phyloP scores from a whole-genome alignment of 2,797 vertebrate genomes.

The Malacoraja senta region DNA sequence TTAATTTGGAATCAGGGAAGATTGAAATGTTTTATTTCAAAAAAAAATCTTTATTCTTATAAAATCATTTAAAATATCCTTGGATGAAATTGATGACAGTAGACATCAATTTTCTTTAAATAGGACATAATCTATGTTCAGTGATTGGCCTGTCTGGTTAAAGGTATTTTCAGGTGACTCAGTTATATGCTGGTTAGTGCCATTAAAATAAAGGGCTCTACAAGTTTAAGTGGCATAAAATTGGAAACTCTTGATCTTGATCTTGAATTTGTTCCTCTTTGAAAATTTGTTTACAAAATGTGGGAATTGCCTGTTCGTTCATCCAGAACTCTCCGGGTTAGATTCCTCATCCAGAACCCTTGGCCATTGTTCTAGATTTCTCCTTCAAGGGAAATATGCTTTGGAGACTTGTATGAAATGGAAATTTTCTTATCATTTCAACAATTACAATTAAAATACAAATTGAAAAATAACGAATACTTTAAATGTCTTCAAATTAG shows the following conservation, averaged over 20 bases:
- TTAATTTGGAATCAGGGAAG: not conserved
- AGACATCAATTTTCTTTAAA: not conserved
- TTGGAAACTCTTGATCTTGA: not conserved
- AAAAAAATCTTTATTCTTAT: not conserved
- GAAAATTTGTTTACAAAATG: not conserved
- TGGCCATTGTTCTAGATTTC: too few species aligned
- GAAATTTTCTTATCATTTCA: too few species aligned
- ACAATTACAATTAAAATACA: too few species aligned
- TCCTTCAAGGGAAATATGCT: too few species aligned
- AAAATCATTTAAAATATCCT: not conserved
- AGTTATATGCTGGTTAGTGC: not conserved
- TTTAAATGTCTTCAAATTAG: too few species aligned
- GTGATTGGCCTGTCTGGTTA: not conserved
- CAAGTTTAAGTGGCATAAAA: not conserved
- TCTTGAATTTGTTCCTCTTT: not conserved
- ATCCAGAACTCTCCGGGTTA: not conserved
- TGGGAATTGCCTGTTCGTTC: not conserved
- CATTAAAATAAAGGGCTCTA: not conserved
- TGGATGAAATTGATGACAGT: not conserved
- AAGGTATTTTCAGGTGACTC: not conserved
- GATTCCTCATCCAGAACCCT: too few species aligned
- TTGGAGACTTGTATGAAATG: too few species aligned
- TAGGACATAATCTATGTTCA: not conserved
- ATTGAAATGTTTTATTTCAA: not conserved
- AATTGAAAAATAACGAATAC: too few species aligned